Percentiles rank a stretch among this genome's conserved stretches.
Conservation (phyloP, 2,888 invertebrate species). For the Gortyna flavago region DNA sequence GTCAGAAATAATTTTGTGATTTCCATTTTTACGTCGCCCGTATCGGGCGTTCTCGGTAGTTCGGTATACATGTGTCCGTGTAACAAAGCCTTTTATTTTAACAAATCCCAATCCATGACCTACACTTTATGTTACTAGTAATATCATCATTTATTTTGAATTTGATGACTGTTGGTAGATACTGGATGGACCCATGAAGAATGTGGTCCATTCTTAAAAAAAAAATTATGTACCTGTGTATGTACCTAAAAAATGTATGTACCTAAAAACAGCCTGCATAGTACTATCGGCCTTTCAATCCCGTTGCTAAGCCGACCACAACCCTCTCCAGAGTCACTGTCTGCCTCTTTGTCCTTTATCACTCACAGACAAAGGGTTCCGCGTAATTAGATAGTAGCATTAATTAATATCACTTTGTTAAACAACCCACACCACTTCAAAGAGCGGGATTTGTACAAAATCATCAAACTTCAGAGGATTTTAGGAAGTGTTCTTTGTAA, state of each 20-base stretch:
- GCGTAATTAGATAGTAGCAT: constrained; percentile 57
- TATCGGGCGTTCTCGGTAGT: too few species aligned
- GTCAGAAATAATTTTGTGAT: not conserved
- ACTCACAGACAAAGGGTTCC: constrained; percentile 49
- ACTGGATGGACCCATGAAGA: not conserved
- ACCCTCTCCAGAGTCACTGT: constrained; percentile 35
- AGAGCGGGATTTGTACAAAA: constrained; percentile 29
- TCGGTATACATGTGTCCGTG: too few species aligned
- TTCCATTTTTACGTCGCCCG: not conserved
- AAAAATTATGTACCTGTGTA: too few species aligned
- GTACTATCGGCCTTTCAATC: constrained; percentile 18
- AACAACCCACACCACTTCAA: constrained; percentile 49
- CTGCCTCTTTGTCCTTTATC: constrained; percentile 52
- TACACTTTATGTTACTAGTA: not conserved
- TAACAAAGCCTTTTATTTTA: not conserved
- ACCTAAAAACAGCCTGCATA: not conserved
- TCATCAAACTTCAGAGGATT: constrained; percentile 7
- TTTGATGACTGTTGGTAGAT: not conserved
- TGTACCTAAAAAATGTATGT: too few species aligned
- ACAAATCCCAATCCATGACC: not conserved
- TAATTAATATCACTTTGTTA: constrained; percentile 61
- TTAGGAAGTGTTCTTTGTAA: constrained; percentile 4
- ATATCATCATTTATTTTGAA: not conserved
- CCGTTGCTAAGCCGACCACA: constrained; percentile 44
- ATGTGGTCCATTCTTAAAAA: not conserved